phyloP scores from a whole-genome alignment of 2,888 invertebrate species.

The Drosophila leonis region DNA sequence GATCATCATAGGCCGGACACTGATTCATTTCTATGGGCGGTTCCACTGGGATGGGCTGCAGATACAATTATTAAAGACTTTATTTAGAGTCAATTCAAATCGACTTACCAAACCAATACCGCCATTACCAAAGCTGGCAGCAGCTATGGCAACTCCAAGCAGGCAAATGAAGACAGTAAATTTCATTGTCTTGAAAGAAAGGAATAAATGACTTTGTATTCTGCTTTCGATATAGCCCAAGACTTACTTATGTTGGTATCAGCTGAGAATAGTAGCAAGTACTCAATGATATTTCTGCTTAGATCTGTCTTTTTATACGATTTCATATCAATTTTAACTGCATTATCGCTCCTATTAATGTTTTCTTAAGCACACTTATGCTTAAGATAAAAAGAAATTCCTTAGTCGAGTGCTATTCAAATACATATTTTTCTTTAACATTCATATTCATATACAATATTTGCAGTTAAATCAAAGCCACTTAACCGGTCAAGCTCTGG shows the following conservation, averaged over 20 bases:
- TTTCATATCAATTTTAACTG: constrained; percentile 6
- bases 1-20: constrained; percentile 72
- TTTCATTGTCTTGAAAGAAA: constrained; percentile 20
- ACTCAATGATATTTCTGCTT: background rate
- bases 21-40: constrained; percentile 8
- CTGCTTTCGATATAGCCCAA: background rate
- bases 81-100: accelerated
- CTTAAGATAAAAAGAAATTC: constrained; percentile 8
- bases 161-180: constrained; percentile 27
- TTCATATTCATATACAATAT: background rate
- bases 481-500: constrained; percentile 28
- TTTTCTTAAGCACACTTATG: background rate
- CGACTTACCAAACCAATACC: constrained; percentile 30
- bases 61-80: background rate
- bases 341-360: background rate
- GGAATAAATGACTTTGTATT: too few species aligned
- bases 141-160: constrained; percentile 2
- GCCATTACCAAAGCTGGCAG: background rate
- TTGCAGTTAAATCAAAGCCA: constrained; percentile 9
- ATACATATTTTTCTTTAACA: constrained; percentile 14
- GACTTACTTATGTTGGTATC: constrained; percentile 28
- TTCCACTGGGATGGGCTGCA: constrained; percentile 11
- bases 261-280: constrained; percentile 7
- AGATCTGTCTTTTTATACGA: constrained; percentile 45
- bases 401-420: constrained; percentile 26